Conservation (phyloP, 2,797 vertebrate genomes). For the Anguilla megastoma region DNA sequence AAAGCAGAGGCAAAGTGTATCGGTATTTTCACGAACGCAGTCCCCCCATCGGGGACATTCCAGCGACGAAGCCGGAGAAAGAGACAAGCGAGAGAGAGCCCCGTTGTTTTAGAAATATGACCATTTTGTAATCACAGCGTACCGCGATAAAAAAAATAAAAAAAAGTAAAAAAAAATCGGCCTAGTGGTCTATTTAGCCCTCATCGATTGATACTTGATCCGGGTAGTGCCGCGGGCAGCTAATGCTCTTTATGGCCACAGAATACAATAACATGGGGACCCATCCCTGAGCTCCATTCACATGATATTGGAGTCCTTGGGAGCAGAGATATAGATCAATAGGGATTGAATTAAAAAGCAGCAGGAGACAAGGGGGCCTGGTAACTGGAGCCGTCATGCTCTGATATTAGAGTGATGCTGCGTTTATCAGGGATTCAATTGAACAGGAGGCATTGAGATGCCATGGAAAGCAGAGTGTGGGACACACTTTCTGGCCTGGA, state of each 20-base stretch:
- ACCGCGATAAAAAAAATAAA: not conserved
- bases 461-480: not conserved
- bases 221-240: constrained; percentile 67
- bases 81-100: constrained; percentile 33
- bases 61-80: not conserved
- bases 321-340: constrained; percentile 73
- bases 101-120: constrained; percentile 53
- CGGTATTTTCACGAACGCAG: not conserved
- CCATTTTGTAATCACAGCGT: constrained; percentile 44
- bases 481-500: not conserved
- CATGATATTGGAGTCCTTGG: constrained; percentile 71
- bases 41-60: not conserved
- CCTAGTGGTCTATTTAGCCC: constrained; percentile 58
- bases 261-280: constrained; percentile 71
- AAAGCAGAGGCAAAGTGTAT: not conserved
- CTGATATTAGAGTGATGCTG: constrained; percentile 50
- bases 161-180: constrained; percentile 20
- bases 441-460: not conserved
- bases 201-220: constrained; percentile 73
- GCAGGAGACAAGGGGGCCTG: constrained; percentile 62
- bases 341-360: constrained; percentile 71
- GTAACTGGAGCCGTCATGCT: constrained; percentile 49
- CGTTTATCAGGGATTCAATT: constrained; percentile 37
- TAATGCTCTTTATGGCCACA: constrained; percentile 72
- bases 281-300: constrained; percentile 68